A percentile compares a stretch with the other conserved stretches of the same genome.
phyloP scores from a whole-genome alignment of 1,140 invertebrate species.

The Heterodera carotae region DNA sequence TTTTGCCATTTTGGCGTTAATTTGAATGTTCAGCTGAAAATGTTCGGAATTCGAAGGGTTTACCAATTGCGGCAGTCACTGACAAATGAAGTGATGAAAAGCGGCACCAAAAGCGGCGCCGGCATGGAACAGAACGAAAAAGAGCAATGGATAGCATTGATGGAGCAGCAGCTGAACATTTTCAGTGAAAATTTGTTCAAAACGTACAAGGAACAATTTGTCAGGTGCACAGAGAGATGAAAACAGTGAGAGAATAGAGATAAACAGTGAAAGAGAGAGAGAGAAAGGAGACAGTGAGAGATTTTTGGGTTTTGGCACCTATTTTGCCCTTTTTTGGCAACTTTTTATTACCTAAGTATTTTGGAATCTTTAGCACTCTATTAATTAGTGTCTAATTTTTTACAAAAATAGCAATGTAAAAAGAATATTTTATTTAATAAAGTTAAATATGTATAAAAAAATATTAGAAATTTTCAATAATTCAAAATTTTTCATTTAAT shows the following conservation, averaged over 20 bases:
- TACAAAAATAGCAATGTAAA: too few species aligned
- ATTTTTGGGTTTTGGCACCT: too few species aligned
- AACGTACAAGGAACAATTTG: slow-evolving; percentile 64
- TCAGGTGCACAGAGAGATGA: slow-evolving; percentile 41
- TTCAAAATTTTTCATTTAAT: background rate
- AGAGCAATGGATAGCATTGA: slow-evolving; percentile 51
- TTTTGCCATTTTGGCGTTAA: background rate
- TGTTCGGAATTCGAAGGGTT: slow-evolving; percentile 46
- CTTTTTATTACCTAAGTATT: too few species aligned
- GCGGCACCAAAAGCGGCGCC: slow-evolving; percentile 25
- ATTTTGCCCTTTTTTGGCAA: too few species aligned
- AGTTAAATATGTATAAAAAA: slow-evolving; percentile 16
- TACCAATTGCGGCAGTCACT: slow-evolving; percentile 46
- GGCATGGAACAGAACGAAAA: background rate
- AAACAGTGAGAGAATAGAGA: too few species aligned
- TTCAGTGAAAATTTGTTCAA: slow-evolving; percentile 61
- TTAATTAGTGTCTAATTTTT: too few species aligned
- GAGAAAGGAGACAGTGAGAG: too few species aligned
- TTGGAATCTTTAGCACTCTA: too few species aligned
- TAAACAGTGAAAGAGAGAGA: too few species aligned
- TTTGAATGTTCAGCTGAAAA: slow-evolving; percentile 53
- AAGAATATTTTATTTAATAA: too few species aligned
- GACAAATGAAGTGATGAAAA: slow-evolving; percentile 37
- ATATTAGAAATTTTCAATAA: too few species aligned
- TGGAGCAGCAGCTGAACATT: slow-evolving; percentile 43